Evolutionary conservation across 2,797 vertebrate species (phyloP), one percentile per base, ranked within the genome.

Genomic region (Sebastes dallii): DNA sequence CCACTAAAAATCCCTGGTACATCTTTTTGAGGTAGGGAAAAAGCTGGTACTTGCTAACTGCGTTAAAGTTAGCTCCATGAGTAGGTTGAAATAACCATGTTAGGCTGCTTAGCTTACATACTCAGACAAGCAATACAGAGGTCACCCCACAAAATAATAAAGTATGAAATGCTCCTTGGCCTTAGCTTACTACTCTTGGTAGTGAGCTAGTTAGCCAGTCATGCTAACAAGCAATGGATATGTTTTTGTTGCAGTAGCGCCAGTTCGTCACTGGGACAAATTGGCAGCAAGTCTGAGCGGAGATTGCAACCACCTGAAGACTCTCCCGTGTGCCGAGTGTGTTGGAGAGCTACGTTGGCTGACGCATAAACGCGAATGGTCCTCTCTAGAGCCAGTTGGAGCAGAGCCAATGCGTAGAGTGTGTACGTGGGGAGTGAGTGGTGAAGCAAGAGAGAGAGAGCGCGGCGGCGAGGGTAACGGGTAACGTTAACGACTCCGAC

Each of bases 331-430:
- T n/a, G n/a, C n/a, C n/a, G n/a, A 16, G 14, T 0, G 39, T 42
- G 39, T 42, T 42, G 39, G 39, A 42, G 39, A 42, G 39, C 39
- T 42, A n/a, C 6, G 0, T 42, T 42, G 5, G 0, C 14, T 42
- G 39, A 42, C 14, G 14, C 39, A 42, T 0, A 42, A 42, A 42
- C 39, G 0, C 39, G 14, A 42, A 16, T 42, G 39, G 39, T 0
- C 0, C 14, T 42, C 14, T 42, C 39, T 42, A 42, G 39, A 42
- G 39, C 39, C 39, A 42, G 39, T 42, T 42, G 39, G 39, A 42
- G 39, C 39, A 42, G 5, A 42, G 39, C 39, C 14, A 42, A 0
- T 42, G 39, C 14, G 14, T 42, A 3, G 39, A 42, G 39, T 42
- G 39, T 42, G 39, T 34, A 34, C 0, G 32, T 42, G 14, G 39